These are phyloP conservation scores for Brachyhypopomus occidentalis DNA, from an alignment of 2,113 vertebrate genomes.

Conservation along the genomic window DNA sequence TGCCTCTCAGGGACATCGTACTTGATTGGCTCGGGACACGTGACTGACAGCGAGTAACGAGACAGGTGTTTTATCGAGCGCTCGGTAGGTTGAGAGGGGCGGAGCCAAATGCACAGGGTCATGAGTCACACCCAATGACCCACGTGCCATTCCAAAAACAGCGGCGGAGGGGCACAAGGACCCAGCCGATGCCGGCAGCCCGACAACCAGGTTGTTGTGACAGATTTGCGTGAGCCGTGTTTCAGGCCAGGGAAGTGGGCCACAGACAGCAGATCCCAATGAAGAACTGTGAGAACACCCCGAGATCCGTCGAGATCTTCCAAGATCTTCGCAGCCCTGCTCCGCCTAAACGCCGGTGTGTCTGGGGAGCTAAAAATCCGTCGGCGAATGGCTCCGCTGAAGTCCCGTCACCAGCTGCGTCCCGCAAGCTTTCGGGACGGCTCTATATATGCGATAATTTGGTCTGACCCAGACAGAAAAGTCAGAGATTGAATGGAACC, in stretches of 20 bases:
- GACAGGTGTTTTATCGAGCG: constrained; percentile 51
- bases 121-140: too few species aligned
- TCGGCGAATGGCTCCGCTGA: too few species aligned
- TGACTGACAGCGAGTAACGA: constrained; percentile 55
- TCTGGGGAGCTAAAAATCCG: too few species aligned
- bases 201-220: too few species aligned
- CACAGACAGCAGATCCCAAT: not conserved
- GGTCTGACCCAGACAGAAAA: not conserved
- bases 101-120: not conserved
- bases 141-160: too few species aligned
- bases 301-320: too few species aligned
- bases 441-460: not conserved
- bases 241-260: not conserved
- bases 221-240: too few species aligned
- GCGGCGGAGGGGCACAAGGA: not conserved
- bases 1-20: constrained; percentile 18
- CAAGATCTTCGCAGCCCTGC: too few species aligned
- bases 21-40: constrained; percentile 14
- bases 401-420: too few species aligned
- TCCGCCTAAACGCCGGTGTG: too few species aligned
- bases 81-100: not conserved
- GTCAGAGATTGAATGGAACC: not conserved
- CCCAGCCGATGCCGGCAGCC: not conserved
- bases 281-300: not conserved
- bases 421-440: not conserved